Evolutionary conservation across 2,113 vertebrate species (phyloP).

Genomic region (Campylomormyrus tamandua): DNA sequence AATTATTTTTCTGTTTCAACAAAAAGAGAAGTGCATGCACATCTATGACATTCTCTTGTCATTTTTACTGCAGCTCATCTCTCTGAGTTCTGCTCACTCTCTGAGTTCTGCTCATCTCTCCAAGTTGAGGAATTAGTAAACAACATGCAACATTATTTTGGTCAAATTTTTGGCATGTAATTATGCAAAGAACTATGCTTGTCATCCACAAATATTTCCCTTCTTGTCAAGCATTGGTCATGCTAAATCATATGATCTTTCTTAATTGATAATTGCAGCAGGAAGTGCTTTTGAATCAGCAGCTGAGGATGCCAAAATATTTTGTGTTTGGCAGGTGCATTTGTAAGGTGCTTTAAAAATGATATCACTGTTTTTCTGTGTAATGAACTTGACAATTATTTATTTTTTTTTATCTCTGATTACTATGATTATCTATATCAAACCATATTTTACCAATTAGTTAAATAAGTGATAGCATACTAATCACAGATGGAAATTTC

Average conservation of each 20-base stretch:
- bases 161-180: not conserved
- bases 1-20: not conserved
- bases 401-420: not conserved
- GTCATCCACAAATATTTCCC: not conserved
- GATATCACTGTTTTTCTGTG: not conserved
- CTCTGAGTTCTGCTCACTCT: not conserved
- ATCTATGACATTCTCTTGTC: not conserved
- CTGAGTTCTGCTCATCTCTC: not conserved
- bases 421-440: not conserved
- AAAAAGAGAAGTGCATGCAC: not conserved
- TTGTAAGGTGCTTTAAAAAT: not conserved
- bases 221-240: conserved; percentile 16
- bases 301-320: not conserved
- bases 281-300: not conserved
- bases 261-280: conserved; percentile 2
- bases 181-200: not conserved
- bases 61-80: not conserved
- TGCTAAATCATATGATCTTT: not conserved
- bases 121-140: not conserved
- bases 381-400: not conserved
- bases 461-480: not conserved
- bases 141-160: not conserved
- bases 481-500: not conserved
- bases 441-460: not conserved
- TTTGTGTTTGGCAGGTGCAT: not conserved